Percentiles rank a stretch among this genome's conserved stretches.
Conservation (phyloP, 53 echinoderm and acorn worm genomes). For the Hippasteria phrygiana region DNA sequence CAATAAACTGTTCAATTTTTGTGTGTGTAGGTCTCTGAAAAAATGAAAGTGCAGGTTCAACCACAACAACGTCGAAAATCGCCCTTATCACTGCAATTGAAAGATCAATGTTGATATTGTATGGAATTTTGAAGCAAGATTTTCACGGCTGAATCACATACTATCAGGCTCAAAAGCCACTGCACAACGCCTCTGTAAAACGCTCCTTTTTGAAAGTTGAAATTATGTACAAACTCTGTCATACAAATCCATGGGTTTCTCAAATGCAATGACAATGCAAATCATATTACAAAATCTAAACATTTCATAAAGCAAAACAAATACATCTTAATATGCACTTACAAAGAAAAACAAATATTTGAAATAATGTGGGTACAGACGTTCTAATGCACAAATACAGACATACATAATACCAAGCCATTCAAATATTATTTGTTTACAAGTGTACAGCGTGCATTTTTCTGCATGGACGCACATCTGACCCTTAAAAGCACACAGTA, state of each 20-base stretch:
- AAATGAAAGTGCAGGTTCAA: too few relatives aligned
- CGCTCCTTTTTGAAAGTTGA: neutral
- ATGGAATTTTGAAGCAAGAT: too few relatives aligned
- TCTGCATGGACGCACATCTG: too few relatives aligned
- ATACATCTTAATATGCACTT: neutral
- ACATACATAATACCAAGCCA: neutral
- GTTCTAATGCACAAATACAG: neutral
- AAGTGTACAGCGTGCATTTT: too few relatives aligned
- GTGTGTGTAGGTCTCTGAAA: too few relatives aligned
- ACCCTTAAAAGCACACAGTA: too few relatives aligned
- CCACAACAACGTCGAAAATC: too few relatives aligned
- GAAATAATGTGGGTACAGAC: neutral
- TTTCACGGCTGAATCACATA: neutral
- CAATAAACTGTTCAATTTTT: too few relatives aligned
- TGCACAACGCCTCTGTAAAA: neutral
- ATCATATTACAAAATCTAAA: neutral
- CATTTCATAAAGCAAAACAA: neutral
- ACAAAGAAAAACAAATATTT: neutral
- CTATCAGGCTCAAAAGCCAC: neutral
- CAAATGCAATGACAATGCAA: neutral
- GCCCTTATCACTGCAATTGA: too few relatives aligned
- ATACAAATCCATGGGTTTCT: neutral
- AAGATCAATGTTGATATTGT: too few relatives aligned
- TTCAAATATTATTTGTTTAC: neutral
- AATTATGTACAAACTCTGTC: neutral